A percentile compares a stretch with the other conserved stretches of the same genome.
Conservation (phyloP, 1,140 invertebrate genomes). For the Brachionus rotundiformis region DNA sequence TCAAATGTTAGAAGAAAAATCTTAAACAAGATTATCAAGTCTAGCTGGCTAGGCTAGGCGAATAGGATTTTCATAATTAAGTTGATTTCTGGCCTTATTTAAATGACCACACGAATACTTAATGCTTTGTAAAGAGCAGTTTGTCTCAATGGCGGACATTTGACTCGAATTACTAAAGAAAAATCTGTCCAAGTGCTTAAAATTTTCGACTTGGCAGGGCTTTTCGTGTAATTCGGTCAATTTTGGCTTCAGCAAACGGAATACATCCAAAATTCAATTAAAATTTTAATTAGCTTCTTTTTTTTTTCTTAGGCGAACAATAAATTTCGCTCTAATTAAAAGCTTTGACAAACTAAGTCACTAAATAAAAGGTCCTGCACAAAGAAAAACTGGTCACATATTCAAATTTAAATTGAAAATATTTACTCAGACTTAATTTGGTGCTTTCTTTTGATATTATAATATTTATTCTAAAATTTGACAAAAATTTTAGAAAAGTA, state of each 20-base stretch:
- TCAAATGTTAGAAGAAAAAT: conserved; percentile 9
- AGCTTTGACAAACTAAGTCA: conserved; percentile 8
- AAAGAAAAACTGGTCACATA: conserved; percentile 35
- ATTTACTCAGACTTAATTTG: conserved; percentile 26
- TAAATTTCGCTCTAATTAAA: conserved; percentile 24
- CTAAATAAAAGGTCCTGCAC: conserved; percentile 2
- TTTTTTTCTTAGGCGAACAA: neutral
- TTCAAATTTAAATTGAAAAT: conserved; percentile 7
- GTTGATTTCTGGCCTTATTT: neutral
- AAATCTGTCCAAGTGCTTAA: neutral
- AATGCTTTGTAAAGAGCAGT: too few relatives aligned
- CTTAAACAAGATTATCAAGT: conserved; percentile 4
- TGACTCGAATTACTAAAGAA: neutral
- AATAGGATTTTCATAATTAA: neutral
- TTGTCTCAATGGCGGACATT: neutral
- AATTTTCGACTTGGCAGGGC: neutral
- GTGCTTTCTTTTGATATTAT: conserved; percentile 23
- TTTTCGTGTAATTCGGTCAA: conserved; percentile 4
- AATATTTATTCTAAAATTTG: conserved; percentile 45
- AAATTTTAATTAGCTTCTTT: conserved; percentile 3
- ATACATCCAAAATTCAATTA: neutral
- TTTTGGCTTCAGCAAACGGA: conserved; percentile 3
- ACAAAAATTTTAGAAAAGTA: neutral
- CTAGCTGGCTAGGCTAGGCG: neutral
- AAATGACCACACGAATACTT: neutral